Evolutionary conservation across 2,888 invertebrate species (phyloP).

Genomic region (Podotricha telesiphe): DNA sequence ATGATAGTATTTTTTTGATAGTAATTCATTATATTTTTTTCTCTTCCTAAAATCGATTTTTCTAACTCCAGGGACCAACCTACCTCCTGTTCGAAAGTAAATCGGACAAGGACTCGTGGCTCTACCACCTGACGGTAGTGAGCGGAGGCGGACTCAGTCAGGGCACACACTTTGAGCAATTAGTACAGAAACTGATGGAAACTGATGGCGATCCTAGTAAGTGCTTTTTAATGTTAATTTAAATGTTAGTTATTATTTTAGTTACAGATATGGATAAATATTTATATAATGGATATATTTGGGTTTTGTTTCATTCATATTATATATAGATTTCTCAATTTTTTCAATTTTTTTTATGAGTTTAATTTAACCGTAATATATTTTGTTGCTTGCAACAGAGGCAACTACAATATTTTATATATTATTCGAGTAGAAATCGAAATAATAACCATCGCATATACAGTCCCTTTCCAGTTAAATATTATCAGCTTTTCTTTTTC

Average conservation of each 20-base stretch:
- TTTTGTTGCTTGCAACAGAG: no score
- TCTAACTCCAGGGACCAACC: slow-evolving; percentile 89
- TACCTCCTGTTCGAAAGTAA: slow-evolving; percentile 96
- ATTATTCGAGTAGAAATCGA: no score
- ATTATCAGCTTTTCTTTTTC: background rate
- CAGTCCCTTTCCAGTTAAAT: no score
- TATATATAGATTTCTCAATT: no score
- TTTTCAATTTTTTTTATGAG: no score
- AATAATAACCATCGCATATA: no score
- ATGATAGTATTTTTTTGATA: no score
- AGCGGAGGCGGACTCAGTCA: slow-evolving; percentile 95
- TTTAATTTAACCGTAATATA: no score
- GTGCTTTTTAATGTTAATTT: slow-evolving; percentile 51
- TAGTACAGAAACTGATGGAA: slow-evolving; percentile 98
- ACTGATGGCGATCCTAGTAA: slow-evolving; percentile 96
- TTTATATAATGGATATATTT: no score
- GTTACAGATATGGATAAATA: background rate
- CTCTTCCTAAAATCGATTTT: background rate
- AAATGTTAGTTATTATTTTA: background rate
- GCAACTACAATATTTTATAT: no score
- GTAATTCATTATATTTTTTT: no score
- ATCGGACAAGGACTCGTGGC: slow-evolving; percentile 96
- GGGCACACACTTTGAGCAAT: slow-evolving; percentile 97
- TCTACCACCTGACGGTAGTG: slow-evolving; percentile 94
- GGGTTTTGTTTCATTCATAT: no score